phyloP scores from a whole-genome alignment of 2,113 vertebrate species.

The Octodon degus region DNA sequence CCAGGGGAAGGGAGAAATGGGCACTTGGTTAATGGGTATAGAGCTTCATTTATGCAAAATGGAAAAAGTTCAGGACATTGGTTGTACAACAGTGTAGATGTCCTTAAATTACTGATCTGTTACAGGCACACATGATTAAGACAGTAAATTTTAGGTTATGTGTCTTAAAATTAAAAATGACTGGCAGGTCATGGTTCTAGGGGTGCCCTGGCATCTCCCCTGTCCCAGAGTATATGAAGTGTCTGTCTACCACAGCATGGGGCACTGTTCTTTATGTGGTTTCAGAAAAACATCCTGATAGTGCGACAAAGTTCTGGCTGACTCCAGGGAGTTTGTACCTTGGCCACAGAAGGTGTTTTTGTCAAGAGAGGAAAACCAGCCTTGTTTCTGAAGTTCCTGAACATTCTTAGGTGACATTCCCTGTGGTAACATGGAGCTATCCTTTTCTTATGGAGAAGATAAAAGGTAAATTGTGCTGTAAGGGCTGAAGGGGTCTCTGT shows the following conservation, averaged over 20 bases:
- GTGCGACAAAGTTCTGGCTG: conserved; percentile 26
- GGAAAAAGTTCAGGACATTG: background rate
- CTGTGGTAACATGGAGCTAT: conserved; percentile 18
- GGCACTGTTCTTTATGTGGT: conserved; percentile 50
- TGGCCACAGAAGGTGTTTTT: conserved; percentile 35
- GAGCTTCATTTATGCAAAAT: conserved; percentile 14
- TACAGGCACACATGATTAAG: background rate
- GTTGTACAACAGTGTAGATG: background rate
- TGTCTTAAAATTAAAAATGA: background rate
- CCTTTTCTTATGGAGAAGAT: background rate
- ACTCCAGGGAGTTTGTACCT: conserved; percentile 42
- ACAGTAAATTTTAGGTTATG: background rate
- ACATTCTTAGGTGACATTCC: conserved; percentile 13
- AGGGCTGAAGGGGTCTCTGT: background rate
- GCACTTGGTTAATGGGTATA: background rate
- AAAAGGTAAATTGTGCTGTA: conserved; percentile 31
- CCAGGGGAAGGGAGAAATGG: background rate
- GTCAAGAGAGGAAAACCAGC: conserved; percentile 5
- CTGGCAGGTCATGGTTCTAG: background rate
- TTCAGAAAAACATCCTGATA: conserved; percentile 62
- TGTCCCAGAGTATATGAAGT: background rate
- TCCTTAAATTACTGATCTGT: background rate
- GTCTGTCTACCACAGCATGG: background rate
- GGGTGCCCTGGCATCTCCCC: background rate
- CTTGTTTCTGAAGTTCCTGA: conserved; percentile 53